phyloP scores from a whole-genome alignment of 2,113 vertebrate species.

The Pseudolaguvia tuberculata region DNA sequence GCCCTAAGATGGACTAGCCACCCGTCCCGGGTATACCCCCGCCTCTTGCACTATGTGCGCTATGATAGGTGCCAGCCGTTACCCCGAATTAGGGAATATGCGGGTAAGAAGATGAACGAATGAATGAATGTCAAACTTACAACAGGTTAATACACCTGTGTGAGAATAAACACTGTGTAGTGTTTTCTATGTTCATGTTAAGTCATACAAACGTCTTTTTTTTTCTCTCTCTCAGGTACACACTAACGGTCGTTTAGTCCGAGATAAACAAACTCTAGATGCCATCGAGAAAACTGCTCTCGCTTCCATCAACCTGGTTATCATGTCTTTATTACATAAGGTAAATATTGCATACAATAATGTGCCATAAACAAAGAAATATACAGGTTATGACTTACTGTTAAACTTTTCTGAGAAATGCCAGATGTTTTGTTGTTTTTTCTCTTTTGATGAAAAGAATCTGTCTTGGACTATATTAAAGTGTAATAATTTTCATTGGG shows the following conservation, averaged over 20 bases:
- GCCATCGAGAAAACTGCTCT: conserved; percentile 67
- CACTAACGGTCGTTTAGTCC: conserved; percentile 56
- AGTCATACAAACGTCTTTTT: neutral
- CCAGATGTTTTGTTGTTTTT: too few relatives aligned
- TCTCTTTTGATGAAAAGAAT: neutral
- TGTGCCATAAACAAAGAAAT: too few relatives aligned
- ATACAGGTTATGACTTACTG: neutral
- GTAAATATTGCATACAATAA: conserved; percentile 60
- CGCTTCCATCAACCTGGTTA: conserved; percentile 62
- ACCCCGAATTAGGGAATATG: too few relatives aligned
- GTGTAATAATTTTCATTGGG: neutral
- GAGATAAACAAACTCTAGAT: conserved; percentile 66
- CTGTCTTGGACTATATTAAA: neutral
- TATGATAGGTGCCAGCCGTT: too few relatives aligned
- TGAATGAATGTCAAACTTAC: too few relatives aligned
- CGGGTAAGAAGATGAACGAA: too few relatives aligned
- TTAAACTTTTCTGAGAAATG: neutral
- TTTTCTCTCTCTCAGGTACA: conserved; percentile 65
- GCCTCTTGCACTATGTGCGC: too few relatives aligned
- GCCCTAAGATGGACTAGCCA: too few relatives aligned
- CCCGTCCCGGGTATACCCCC: too few relatives aligned
- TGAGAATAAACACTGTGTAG: too few relatives aligned
- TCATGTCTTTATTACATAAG: conserved; percentile 81
- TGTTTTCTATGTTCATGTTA: neutral
- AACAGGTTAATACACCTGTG: too few relatives aligned